Conservation (phyloP, 1,140 invertebrate genomes). For the Saccostrea glomerata region DNA sequence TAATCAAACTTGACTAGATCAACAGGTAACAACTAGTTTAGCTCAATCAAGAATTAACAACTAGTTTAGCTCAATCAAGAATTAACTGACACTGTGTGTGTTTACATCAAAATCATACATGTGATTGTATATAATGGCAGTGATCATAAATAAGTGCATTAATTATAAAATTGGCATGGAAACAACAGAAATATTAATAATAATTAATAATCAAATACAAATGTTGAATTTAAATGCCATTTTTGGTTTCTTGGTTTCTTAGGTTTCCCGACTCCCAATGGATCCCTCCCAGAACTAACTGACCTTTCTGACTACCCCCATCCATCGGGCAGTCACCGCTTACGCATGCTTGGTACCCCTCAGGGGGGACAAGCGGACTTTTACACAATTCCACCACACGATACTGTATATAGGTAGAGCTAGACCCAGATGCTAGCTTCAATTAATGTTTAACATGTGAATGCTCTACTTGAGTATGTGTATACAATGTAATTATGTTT, state of each 20-base stretch:
- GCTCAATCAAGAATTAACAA: no score
- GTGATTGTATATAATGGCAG: no score
- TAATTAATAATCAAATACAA: no score
- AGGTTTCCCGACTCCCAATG: constrained; percentile 51
- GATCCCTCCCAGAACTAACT: constrained; percentile 60
- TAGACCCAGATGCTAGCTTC: constrained; percentile 47
- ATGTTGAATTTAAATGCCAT: background rate
- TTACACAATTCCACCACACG: constrained; percentile 61
- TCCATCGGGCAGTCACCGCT: constrained; percentile 43
- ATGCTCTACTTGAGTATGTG: constrained; percentile 4
- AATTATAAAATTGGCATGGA: no score
- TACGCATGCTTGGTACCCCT: constrained; percentile 59
- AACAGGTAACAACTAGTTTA: no score
- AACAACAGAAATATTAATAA: no score
- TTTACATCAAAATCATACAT: no score
- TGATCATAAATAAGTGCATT: no score
- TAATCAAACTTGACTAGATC: no score
- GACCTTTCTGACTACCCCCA: constrained; percentile 62
- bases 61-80: no score
- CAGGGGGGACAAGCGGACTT: constrained; percentile 50
- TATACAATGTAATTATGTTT: background rate
- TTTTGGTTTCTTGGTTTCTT: constrained; percentile 45
- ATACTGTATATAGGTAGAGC: constrained; percentile 70
- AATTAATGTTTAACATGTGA: background rate
- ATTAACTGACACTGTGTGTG: no score